phyloP scores from a whole-genome alignment of 2,888 invertebrate genomes.

The Leucania comma region DNA sequence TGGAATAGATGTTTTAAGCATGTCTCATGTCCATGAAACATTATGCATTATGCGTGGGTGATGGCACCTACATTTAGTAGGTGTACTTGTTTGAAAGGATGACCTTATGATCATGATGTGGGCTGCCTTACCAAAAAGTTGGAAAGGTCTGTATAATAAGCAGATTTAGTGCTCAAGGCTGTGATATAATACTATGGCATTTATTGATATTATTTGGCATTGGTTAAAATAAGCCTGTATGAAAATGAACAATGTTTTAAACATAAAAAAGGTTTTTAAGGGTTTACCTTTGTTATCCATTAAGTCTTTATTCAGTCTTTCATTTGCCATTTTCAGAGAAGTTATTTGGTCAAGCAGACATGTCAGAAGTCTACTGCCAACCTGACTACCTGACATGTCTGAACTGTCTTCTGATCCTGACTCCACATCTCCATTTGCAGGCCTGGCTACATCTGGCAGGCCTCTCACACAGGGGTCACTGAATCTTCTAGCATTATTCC shows the following conservation, averaged over 20 bases:
- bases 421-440: slow-evolving; percentile 87
- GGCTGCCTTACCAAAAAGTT: slow-evolving; percentile 45
- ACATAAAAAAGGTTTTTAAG: not conserved
- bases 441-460: slow-evolving; percentile 82
- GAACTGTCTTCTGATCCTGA: slow-evolving; percentile 90
- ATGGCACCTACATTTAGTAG: slow-evolving; percentile 59
- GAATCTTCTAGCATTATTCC: slow-evolving; percentile 90
- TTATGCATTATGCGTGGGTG: slow-evolving; percentile 66
- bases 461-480: slow-evolving; percentile 93
- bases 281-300: slow-evolving; percentile 93
- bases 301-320: slow-evolving; percentile 94
- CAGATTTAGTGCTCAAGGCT: slow-evolving; percentile 16
- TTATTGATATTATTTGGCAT: not conserved
- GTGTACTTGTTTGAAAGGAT: slow-evolving; percentile 69
- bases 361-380: slow-evolving; percentile 91
- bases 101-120: slow-evolving; percentile 52
- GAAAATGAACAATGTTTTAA: not conserved
- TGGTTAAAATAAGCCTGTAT: not conserved
- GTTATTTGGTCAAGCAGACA: slow-evolving; percentile 94
- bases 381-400: slow-evolving; percentile 87
- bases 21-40: slow-evolving; percentile 64
- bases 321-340: slow-evolving; percentile 93
- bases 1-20: slow-evolving; percentile 24
- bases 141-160: slow-evolving; percentile 30
- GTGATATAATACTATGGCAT: no score